Percentiles rank a stretch among this genome's conserved stretches.
These are phyloP conservation scores for Dryomyza anilis DNA, from an alignment of 2,888 invertebrate species.

Conservation along the genomic window DNA sequence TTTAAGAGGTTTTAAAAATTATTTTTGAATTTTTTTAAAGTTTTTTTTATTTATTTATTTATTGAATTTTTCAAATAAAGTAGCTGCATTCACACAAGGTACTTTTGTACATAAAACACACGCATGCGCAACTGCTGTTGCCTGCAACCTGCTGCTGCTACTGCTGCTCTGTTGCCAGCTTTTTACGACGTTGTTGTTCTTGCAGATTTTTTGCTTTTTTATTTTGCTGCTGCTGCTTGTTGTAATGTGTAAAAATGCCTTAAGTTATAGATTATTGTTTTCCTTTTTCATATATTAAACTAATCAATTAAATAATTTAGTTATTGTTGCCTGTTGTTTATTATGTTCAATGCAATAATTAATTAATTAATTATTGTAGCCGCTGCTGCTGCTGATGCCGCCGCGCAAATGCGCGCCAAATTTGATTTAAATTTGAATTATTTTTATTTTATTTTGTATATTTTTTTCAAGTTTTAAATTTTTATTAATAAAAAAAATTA, in stretches of 20 bases:
- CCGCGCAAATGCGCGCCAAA: no score
- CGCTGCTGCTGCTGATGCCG: no score
- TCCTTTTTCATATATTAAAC: conserved; percentile 36
- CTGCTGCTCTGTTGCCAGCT: conserved; percentile 8
- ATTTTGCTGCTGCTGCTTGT: conserved; percentile 25
- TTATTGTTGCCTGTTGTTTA: conserved; percentile 46
- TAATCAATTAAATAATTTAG: conserved; percentile 42
- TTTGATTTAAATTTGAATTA: no score
- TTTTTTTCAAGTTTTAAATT: conserved; percentile 19
- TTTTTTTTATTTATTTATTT: conserved; percentile 53
- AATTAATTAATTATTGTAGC: no score
- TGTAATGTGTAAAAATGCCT: conserved; percentile 51
- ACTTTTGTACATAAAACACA: conserved; percentile 45
- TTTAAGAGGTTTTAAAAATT: conserved; percentile 62
- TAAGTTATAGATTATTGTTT: conserved; percentile 39
- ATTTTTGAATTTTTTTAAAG: conserved; percentile 62
- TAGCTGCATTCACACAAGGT: conserved; percentile 57
- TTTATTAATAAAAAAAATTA: no score
- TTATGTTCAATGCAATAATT: no score
- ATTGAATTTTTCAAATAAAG: conserved; percentile 36
- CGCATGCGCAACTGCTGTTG: conserved; percentile 27
- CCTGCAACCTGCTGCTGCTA: no score
- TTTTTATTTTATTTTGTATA: conserved; percentile 19
- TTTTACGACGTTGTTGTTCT: background rate
- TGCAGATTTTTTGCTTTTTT: no score